Evolutionary conservation across 2,888 invertebrate species (phyloP).

Genomic region (Philereme vetulata): DNA sequence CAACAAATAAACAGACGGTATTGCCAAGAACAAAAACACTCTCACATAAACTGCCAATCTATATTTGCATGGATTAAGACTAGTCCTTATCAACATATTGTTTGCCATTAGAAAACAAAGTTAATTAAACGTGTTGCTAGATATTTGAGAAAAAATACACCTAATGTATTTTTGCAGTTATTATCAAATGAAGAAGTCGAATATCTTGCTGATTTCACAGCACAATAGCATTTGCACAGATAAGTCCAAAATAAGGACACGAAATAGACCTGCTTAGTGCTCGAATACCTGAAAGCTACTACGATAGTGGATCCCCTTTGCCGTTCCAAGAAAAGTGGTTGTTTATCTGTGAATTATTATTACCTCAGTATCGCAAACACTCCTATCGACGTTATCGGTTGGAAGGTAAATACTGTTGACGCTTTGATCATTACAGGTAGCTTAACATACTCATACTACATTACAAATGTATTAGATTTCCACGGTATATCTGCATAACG

Average conservation of each 20-base stretch:
- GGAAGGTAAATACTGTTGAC: conserved; percentile 59
- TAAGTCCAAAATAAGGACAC: conserved; percentile 38
- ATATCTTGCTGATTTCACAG: conserved; percentile 67
- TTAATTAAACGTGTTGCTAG: conserved; percentile 41
- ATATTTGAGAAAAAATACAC: conserved; percentile 19
- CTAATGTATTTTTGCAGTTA: conserved; percentile 30
- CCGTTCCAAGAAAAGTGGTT: conserved; percentile 52
- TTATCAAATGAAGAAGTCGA: conserved; percentile 75
- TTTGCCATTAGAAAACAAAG: conserved; percentile 64
- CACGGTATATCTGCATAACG: too few relatives aligned
- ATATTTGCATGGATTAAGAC: conserved; percentile 54
- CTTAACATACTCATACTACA: conserved; percentile 20
- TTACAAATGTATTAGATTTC: conserved; percentile 8
- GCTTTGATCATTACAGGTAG: conserved; percentile 46
- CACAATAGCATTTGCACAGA: conserved; percentile 59
- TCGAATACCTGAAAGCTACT: conserved; percentile 49
- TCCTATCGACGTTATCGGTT: conserved; percentile 57
- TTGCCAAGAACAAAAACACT: conserved; percentile 63
- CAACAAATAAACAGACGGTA: conserved; percentile 62
- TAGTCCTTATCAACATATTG: conserved; percentile 75
- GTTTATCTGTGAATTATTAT: conserved; percentile 62
- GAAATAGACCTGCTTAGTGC: conserved; percentile 50
- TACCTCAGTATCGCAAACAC: conserved; percentile 51
- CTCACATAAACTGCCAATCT: conserved; percentile 58
- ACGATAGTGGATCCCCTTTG: conserved; percentile 41